Conservation (phyloP, 1,140 invertebrate genomes). For the Streblospio benedicti region DNA sequence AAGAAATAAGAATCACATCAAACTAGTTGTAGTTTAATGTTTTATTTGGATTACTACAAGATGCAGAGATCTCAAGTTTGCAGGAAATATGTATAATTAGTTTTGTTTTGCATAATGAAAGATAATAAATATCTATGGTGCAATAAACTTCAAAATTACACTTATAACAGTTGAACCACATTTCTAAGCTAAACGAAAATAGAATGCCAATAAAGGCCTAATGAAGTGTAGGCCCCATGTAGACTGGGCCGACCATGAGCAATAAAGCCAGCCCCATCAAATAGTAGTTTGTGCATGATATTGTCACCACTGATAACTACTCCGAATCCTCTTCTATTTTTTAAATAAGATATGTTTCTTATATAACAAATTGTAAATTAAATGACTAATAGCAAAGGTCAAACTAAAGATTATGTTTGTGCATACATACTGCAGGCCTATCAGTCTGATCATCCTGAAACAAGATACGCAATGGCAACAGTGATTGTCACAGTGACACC, state of each 20-base stretch:
- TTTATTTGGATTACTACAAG: no score
- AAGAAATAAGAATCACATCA: no score
- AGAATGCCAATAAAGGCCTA: no score
- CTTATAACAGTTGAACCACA: no score
- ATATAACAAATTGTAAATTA: not conserved
- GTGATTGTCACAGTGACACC: not conserved
- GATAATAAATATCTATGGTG: no score
- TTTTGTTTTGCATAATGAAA: no score
- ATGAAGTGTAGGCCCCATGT: no score
- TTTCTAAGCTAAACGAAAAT: no score
- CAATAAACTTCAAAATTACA: no score
- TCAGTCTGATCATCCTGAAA: not conserved
- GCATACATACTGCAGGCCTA: not conserved
- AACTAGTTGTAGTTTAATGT: no score
- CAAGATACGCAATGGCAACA: not conserved
- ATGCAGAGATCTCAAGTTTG: no score
- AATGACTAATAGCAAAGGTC: not conserved
- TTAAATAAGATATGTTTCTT: not conserved
- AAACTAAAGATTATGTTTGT: not conserved
- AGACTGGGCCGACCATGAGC: not conserved
- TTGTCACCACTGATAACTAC: not conserved
- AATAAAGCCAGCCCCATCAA: not conserved
- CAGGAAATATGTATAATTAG: no score
- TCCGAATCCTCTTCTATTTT: not conserved
- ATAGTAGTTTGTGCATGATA: not conserved